Conservation (phyloP, 2,113 vertebrate species). For the Halcyon malimbica region DNA sequence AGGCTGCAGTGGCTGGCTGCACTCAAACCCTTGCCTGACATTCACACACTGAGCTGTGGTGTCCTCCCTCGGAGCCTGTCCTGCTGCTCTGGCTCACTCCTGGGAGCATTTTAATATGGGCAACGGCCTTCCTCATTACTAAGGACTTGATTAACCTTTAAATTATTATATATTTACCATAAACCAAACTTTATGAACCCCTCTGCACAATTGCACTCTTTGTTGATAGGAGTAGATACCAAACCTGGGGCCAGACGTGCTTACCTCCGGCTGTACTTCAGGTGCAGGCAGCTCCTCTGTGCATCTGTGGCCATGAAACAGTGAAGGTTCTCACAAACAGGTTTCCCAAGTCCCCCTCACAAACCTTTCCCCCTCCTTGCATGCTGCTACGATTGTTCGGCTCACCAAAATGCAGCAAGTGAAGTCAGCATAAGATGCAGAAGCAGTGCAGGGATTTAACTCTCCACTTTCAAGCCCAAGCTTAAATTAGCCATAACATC, state of each 20-base stretch:
- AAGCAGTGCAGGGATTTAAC: background rate
- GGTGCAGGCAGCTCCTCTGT: background rate
- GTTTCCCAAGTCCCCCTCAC: background rate
- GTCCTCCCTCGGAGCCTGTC: rapidly evolving
- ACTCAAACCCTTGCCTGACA: rapidly evolving
- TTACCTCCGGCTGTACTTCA: rapidly evolving
- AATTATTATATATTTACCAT: background rate
- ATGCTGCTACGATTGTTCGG: rapidly evolving
- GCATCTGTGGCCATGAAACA: rapidly evolving
- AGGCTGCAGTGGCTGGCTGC: background rate
- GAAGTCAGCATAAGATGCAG: background rate
- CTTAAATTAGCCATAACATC: rapidly evolving
- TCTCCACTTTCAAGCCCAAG: background rate
- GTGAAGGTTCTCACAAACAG: background rate
- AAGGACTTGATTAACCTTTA: background rate
- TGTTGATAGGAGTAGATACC: background rate
- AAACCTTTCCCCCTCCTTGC: background rate
- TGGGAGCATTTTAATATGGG: background rate
- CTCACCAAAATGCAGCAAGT: background rate
- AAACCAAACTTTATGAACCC: background rate
- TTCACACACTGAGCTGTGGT: rapidly evolving
- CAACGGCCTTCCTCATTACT: background rate
- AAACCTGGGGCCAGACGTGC: rapidly evolving
- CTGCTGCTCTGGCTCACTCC: background rate
- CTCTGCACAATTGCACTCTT: background rate